These are phyloP conservation scores for Argyresthia albistria DNA, from an alignment of 2,888 invertebrate species.

Conservation along the genomic window DNA sequence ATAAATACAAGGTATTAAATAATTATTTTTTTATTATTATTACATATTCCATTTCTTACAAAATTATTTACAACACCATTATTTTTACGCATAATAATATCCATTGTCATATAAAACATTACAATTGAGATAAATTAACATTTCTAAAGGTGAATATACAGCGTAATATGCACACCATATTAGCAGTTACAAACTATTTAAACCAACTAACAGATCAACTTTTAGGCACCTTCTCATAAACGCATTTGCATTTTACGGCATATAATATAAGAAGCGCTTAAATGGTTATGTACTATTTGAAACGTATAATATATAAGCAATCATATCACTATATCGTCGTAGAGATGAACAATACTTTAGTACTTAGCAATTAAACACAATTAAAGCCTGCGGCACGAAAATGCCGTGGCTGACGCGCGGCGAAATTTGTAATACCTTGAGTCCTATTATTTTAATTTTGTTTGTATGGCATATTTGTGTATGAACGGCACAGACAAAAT, in stretches of 20 bases:
- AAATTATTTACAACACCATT: conserved; percentile 67
- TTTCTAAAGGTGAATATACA: conserved; percentile 57
- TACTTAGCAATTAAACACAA: too few relatives aligned
- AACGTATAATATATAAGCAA: too few relatives aligned
- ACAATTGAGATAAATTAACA: conserved; percentile 59
- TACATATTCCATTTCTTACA: conserved; percentile 38
- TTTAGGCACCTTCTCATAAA: conserved; percentile 52
- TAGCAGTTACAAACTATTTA: conserved; percentile 5
- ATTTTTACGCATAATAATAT: conserved; percentile 53
- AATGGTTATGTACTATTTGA: too few relatives aligned
- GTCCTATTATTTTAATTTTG: too few relatives aligned
- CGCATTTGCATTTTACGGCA: neutral
- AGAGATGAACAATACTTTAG: too few relatives aligned
- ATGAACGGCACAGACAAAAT: too few relatives aligned
- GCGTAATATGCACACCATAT: conserved; percentile 29
- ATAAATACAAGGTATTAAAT: conserved; percentile 38
- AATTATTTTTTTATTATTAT: conserved; percentile 60
- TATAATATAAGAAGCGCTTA: too few relatives aligned
- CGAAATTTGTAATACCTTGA: too few relatives aligned
- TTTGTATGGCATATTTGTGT: too few relatives aligned
- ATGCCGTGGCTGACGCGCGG: too few relatives aligned
- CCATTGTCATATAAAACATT: conserved; percentile 63
- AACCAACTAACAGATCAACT: conserved; percentile 47
- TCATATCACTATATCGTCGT: too few relatives aligned
- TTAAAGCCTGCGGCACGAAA: too few relatives aligned